Evolutionary conservation across 2,113 vertebrate species (phyloP), one percentile per base, ranked within the genome.

Genomic region (Nothobranchius kuhntae): DNA sequence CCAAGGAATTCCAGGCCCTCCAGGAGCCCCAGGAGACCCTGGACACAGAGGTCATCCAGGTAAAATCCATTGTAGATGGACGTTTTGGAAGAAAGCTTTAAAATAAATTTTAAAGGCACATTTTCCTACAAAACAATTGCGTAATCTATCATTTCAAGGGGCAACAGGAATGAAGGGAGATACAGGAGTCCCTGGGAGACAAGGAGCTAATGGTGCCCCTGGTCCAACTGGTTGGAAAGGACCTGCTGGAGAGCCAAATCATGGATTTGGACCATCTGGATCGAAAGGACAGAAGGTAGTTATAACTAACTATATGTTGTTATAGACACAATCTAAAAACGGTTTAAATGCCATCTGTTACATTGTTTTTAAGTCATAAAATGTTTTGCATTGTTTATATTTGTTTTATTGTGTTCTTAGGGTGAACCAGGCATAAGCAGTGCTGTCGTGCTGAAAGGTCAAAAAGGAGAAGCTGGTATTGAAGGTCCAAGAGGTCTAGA

Each of bases 231-330:
- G 95, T 62, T 60, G 51, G 78, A 93, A 89, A 68, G 96, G 96
- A 78, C 67, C 87, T 50, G 93, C 83, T 65, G 96, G 96, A 89
- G 92, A 94, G n/a, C 87, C 82, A 76, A 90, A 80, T 13, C 30
- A 71, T 67, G 83, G 75, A 71, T 64, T 65, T 71, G 90, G 93
- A 56, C 75, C 57, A 36, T 79, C 92, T 81, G 96, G 96, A 85
- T 80, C 81, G 53, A 72, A 35, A 35, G 96, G 96, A 80, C 89
- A 91, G 69, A 93, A 94, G 94, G 96, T 96, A 92, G 7, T 47
- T 7, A 71, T 24, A 17, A 46, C 17, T n/a, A 42, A 21, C 24
- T n/a, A 2, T 38, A 4, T 13, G 26, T 38, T 21, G 8, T 44
- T 44, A 6, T 9, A 4, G 17, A 77, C 47, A 50, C n/a, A n/a